Evolutionary conservation across 2,113 vertebrate genomes (phyloP), one percentile per base, ranked within the genome.

Genomic region (Menidia beryllina): DNA sequence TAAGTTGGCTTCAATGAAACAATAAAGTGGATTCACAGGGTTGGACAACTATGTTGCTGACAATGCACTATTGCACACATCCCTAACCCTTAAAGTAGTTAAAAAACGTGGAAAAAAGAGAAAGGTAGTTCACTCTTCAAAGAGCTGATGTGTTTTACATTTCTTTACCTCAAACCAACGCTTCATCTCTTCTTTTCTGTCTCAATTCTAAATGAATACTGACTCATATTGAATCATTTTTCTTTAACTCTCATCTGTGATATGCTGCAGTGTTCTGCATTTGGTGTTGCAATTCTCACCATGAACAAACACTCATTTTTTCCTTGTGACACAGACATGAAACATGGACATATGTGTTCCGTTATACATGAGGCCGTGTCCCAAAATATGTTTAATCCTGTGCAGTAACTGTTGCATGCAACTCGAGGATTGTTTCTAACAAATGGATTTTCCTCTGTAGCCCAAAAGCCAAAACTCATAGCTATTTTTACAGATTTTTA

Each of bases 281-380:
- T 67, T 59, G 48, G 62, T 64, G 69, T 63, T 61, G 34, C 45
- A 77, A 84, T 23, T 23, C 81, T 67, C 84, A 84, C 86, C 79
- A 69, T 68, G 88, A 88, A 88, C 49, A 67, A 82, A 75, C 50
- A 39, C 20, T 30, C 48, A 77, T 69, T 80, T 86, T 75, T 83
- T 79, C 51, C 34, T 39, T 34, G 41, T 60, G 49, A 48, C 72
- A 82, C 64, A 75, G 70, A 73, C 82, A 88, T 89, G 81, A 89
- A 92, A 89, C 52, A 5, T 79, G 38, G 41, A 86, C 77, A n/a
- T 88, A 90, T 90, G 80, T 92, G 90, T 54, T 67, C 82, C 69
- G 52, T 83, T 81, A 69, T 23, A 24, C 63, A 51, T 49, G 56
- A 60, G 55, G 25, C 34, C 14, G 15, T 15, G 12, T 65, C 25